phyloP scores from a whole-genome alignment of 2,888 invertebrate species.

The Rutpela maculata region DNA sequence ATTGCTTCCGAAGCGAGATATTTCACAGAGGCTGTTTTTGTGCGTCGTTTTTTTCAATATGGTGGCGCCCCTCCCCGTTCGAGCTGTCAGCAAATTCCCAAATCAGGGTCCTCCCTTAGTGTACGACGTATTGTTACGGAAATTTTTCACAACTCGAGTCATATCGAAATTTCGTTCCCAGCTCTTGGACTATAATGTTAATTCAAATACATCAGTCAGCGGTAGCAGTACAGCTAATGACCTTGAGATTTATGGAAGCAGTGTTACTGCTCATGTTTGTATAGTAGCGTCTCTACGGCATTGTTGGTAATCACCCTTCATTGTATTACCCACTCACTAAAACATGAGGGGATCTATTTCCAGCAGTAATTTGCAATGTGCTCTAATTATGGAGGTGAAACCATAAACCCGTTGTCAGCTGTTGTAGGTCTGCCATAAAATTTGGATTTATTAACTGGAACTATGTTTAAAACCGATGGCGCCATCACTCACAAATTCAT shows the following conservation, averaged over 20 bases:
- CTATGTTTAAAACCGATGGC: background rate
- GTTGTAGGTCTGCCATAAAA: background rate
- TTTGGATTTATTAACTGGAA: background rate
- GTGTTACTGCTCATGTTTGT: background rate
- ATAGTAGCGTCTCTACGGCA: background rate
- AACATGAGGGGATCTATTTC: slow-evolving; percentile 3
- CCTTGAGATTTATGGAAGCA: background rate
- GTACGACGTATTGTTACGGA: too few species aligned
- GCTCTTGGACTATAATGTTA: too few species aligned
- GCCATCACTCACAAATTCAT: background rate
- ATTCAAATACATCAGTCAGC: background rate
- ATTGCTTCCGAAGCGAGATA: too few species aligned
- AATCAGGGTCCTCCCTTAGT: too few species aligned
- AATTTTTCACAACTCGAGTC: too few species aligned
- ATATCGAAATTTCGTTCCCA: too few species aligned
- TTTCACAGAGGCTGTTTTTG: too few species aligned
- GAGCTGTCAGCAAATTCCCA: too few species aligned
- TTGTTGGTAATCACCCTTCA: background rate
- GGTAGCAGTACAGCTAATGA: background rate
- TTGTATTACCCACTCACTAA: background rate
- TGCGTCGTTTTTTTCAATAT: too few species aligned
- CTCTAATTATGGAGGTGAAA: background rate
- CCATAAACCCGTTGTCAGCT: background rate
- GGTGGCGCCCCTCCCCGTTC: too few species aligned
- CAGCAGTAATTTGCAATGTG: slow-evolving; percentile 1